Percentiles rank a stretch among this genome's conserved stretches.
These are phyloP conservation scores for Andrena minutula DNA, from an alignment of 2,888 invertebrate species.

Conservation along the genomic window DNA sequence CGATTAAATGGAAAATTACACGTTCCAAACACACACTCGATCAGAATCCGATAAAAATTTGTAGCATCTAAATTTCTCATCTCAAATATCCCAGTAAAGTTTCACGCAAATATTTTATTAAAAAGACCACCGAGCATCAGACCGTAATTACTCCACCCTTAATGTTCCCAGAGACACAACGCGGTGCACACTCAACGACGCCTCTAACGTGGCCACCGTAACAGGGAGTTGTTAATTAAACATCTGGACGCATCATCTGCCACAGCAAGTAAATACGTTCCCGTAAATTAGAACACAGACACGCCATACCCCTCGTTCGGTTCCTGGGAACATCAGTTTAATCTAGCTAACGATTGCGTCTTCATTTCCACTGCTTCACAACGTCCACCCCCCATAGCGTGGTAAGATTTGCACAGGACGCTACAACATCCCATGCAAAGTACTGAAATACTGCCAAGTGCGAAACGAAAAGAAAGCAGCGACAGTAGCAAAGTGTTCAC, in stretches of 20 bases:
- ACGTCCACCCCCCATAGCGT: neutral
- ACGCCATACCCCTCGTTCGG: slow-evolving; percentile 9
- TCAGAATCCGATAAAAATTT: neutral
- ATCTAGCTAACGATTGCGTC: slow-evolving; percentile 25
- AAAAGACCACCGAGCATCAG: neutral
- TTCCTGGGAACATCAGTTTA: slow-evolving; percentile 20
- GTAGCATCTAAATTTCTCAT: neutral
- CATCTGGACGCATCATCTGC: slow-evolving; percentile 10
- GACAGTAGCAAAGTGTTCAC: too few relatives aligned
- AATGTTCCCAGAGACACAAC: neutral
- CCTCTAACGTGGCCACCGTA: neutral
- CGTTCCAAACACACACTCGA: neutral
- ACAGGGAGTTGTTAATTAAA: slow-evolving; percentile 28
- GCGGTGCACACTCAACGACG: neutral
- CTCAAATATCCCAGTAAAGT: neutral
- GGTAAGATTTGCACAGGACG: too few relatives aligned
- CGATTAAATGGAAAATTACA: neutral
- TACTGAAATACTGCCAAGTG: too few relatives aligned
- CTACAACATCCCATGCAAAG: too few relatives aligned
- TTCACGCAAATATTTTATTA: neutral
- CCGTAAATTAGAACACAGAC: slow-evolving; percentile 29
- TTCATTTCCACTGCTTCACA: slow-evolving; percentile 14
- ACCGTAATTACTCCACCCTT: neutral
- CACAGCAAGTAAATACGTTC: neutral
- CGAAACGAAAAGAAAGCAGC: too few relatives aligned